Conservation (phyloP, 2,797 vertebrate species). For the Arrhamphus sclerolepis region DNA sequence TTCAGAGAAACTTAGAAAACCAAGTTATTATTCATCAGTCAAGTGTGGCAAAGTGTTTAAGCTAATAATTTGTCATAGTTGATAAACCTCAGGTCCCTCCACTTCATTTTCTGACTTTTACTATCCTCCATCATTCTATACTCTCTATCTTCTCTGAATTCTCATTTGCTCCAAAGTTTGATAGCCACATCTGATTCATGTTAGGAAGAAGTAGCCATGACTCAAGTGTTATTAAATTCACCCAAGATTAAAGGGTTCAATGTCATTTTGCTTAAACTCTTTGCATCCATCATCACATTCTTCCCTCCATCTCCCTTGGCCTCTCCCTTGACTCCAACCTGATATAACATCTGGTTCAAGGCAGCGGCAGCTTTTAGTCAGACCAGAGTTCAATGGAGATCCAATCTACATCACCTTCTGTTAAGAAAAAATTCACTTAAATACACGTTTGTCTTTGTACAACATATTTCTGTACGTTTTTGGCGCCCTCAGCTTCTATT, state of each 20-base stretch:
- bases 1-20: neutral
- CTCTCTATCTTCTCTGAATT: slow-evolving; percentile 6
- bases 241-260: slow-evolving; percentile 24
- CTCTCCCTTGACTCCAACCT: slow-evolving; percentile 47
- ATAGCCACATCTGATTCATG: slow-evolving; percentile 12
- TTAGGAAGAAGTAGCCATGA: no score
- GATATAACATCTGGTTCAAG: slow-evolving; percentile 71
- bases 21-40: neutral
- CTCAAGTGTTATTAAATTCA: slow-evolving; percentile 32
- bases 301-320: slow-evolving; percentile 9
- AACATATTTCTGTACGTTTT: slow-evolving; percentile 55
- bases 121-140: slow-evolving; percentile 6
- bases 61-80: slow-evolving; percentile 18
- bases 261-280: slow-evolving; percentile 23
- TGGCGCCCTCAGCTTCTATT: slow-evolving; percentile 43
- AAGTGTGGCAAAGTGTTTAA: neutral
- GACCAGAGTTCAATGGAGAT: slow-evolving; percentile 42
- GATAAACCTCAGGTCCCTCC: slow-evolving; percentile 20
- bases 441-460: slow-evolving; percentile 56
- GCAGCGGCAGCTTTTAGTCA: slow-evolving; percentile 59
- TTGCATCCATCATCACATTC: slow-evolving; percentile 34
- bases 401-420: slow-evolving; percentile 32
- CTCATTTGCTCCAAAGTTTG: slow-evolving; percentile 8
- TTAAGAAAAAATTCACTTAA: slow-evolving; percentile 57
- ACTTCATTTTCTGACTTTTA: slow-evolving; percentile 31